phyloP scores from a whole-genome alignment of 1,140 invertebrate genomes.

The Mamestra configurata region DNA sequence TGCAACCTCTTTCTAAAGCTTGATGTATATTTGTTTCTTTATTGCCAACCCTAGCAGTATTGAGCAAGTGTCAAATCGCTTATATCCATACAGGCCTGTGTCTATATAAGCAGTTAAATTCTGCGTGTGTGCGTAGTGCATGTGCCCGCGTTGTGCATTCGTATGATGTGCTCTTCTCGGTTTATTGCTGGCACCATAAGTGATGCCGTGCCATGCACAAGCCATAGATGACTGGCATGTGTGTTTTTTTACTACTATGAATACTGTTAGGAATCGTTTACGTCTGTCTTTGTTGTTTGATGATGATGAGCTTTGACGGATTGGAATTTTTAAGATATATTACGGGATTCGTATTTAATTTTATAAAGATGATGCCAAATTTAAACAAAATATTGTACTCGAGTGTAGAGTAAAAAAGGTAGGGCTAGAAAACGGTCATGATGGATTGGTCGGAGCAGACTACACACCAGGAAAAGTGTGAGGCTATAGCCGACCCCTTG shows the following conservation, averaged over 20 bases:
- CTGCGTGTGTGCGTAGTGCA: conserved; percentile 53
- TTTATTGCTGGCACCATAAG: not conserved
- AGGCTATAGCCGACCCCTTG: no score
- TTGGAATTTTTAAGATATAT: no score
- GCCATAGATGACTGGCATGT: not conserved
- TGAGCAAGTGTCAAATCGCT: conserved; percentile 74
- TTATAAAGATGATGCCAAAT: no score
- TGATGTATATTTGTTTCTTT: not conserved
- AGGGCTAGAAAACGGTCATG: no score
- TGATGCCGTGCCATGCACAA: not conserved
- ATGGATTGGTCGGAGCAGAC: no score
- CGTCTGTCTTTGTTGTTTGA: no score
- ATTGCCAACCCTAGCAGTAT: conserved; percentile 63
- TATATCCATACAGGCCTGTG: conserved; percentile 43
- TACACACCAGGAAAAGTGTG: no score
- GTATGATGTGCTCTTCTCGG: conserved; percentile 46
- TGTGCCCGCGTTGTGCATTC: conserved; percentile 48
- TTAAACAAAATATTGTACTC: no score
- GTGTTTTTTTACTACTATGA: not conserved
- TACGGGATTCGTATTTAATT: not conserved
- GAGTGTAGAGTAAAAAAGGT: no score
- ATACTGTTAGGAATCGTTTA: not conserved
- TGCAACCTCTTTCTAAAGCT: no score
- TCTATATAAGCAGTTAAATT: conserved; percentile 52
- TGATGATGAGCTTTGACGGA: no score